Base-by-base conservation (phyloP, 2,888 invertebrate genomes). In the Labia minor region DNA sequence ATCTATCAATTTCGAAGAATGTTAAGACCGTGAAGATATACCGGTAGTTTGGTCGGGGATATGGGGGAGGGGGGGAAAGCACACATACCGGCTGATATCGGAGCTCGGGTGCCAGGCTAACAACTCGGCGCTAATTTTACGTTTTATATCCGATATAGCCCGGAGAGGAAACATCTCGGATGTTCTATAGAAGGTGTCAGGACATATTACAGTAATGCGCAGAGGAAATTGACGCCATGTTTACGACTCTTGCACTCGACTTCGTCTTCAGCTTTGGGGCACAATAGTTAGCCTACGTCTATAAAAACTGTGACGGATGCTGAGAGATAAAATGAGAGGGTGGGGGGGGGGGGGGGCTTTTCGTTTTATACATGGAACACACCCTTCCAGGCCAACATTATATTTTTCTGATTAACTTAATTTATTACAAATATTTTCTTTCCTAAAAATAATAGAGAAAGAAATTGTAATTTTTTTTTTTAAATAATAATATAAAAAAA, bases 121-220 rank as follows among this genome's bases (percentile, higher is more conserved):
- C 49, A 49, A 49, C 49, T 49, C 14, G 49, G 49, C n/a, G 49
- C 49, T 49, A 49, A 49, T 49, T 49, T 49, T 49, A 49, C 49
- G 49, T 49, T 49, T 49, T 49, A 49, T 49, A 49, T 49, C 49
- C 49, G 49, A 14, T 49, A 49, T 49, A 49, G 26, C 3, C 26
- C 26, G 26, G 26, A 26, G 49, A 49, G 49, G 49, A 49, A 49
- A 49, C 49, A 49, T 49, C 49, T 49, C 49, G 49, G 49, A 49
- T 49, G 49, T 49, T 49, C 49, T 49, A 49, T 49, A 49, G 49
- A 49, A 49, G 49, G 49, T 49, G 49, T 49, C 49, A 49, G 49
- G 49, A 49, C 49, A 49, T 49, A 49, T 49, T 49, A 49, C 49
- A 49, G 49, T 49, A 49, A 49, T 49, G 49, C 49, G 16, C 6